Conservation (phyloP, 2,888 invertebrate genomes). For the Drosophila borealis region DNA sequence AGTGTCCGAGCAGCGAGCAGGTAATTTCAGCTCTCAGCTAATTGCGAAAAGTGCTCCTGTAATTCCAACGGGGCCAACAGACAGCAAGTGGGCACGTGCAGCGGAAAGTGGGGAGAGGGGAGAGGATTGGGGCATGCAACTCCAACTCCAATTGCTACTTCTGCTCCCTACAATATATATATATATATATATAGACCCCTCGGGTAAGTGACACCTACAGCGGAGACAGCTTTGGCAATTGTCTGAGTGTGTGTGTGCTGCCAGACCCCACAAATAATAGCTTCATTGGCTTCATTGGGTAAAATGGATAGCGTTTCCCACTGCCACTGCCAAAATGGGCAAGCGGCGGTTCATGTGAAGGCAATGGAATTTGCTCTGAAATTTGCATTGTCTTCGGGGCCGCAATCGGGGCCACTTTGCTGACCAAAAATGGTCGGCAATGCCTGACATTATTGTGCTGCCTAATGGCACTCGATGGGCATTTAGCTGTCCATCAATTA, state of each 20-base stretch:
- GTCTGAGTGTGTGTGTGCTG: conserved; percentile 20
- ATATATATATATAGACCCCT: conserved; percentile 23
- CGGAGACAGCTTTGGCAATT: conserved; percentile 52
- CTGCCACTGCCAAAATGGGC: conserved; percentile 59
- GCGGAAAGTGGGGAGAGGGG: conserved; percentile 19
- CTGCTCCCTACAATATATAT: conserved; percentile 2
- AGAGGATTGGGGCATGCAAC: conserved; percentile 5
- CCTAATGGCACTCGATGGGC: conserved; percentile 45
- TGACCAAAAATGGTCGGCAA: conserved; percentile 67
- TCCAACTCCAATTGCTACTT: conserved; percentile 22
- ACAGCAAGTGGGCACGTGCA: conserved; percentile 68
- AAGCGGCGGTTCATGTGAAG: conserved; percentile 45
- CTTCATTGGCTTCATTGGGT: conserved; percentile 67
- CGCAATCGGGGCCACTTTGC: conserved; percentile 40
- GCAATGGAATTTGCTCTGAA: conserved; percentile 71
- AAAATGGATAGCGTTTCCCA: conserved; percentile 22
- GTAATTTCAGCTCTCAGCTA: conserved; percentile 78
- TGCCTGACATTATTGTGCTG: conserved; percentile 71
- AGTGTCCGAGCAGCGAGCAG: conserved; percentile 62
- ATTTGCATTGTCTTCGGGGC: conserved; percentile 73
- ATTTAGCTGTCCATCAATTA: conserved; percentile 75
- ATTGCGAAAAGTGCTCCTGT: conserved; percentile 83
- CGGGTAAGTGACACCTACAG: conserved; percentile 75
- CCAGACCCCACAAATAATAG: conserved; percentile 73
- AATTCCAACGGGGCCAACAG: conserved; percentile 64